Evolutionary conservation across 2,113 vertebrate species (phyloP).

Genomic region (Leiothrix lutea): DNA sequence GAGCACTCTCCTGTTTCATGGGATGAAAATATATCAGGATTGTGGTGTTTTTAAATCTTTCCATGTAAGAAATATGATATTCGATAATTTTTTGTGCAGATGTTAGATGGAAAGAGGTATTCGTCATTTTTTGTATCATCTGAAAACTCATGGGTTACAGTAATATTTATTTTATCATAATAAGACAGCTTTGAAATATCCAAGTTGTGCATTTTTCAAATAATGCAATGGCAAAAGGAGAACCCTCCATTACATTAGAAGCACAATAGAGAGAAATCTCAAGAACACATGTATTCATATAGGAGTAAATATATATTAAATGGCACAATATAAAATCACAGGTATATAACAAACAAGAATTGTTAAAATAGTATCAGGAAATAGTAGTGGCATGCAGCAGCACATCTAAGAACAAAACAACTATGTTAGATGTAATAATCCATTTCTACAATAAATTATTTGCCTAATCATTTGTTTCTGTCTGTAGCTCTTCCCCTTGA

Average conservation of each 20-base stretch:
- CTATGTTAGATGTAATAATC: background rate
- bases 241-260: background rate
- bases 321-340: background rate
- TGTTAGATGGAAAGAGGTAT: background rate
- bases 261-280: background rate
- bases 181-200: background rate
- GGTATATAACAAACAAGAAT: background rate
- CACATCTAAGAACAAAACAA: background rate
- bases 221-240: background rate
- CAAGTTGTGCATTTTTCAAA: background rate
- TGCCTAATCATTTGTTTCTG: background rate
- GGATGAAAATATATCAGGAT: background rate
- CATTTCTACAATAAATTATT: background rate
- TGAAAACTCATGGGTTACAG: background rate
- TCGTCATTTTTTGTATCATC: rapidly evolving
- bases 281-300: background rate
- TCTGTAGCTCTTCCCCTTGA: background rate
- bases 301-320: background rate
- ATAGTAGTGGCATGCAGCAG: background rate
- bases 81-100: background rate
- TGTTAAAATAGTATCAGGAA: background rate
- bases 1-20: background rate
- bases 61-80: background rate
- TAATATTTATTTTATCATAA: background rate
- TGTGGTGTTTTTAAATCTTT: background rate